phyloP scores from a whole-genome alignment of 2,113 vertebrate genomes.

The Dinomys branickii region DNA sequence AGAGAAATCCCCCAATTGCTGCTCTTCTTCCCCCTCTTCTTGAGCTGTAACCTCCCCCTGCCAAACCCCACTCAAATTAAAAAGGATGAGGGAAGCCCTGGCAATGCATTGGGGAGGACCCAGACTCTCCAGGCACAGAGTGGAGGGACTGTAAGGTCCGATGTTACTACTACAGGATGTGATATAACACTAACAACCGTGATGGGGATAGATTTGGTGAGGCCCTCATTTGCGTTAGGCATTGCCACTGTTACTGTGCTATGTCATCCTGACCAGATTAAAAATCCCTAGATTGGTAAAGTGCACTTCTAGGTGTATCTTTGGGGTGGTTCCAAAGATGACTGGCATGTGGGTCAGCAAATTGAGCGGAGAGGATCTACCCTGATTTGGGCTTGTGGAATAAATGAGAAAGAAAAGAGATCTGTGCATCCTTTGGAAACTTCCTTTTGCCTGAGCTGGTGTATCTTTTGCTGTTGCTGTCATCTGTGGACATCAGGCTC shows the following conservation, averaged over 20 bases:
- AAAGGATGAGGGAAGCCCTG: background rate
- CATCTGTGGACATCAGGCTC: background rate
- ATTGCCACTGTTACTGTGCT: background rate
- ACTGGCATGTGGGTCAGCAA: background rate
- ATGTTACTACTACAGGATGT: background rate
- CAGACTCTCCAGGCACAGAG: background rate
- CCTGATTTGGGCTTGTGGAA: background rate
- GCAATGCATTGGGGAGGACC: background rate
- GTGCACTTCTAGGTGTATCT: background rate
- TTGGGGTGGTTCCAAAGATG: background rate
- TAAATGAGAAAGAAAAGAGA: background rate
- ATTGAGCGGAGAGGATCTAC: background rate
- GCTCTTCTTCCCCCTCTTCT: background rate
- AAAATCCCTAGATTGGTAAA: background rate
- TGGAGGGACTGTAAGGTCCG: background rate
- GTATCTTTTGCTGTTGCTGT: background rate
- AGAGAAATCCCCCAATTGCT: background rate
- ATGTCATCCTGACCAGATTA: background rate
- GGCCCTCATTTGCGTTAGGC: background rate
- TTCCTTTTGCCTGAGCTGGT: background rate
- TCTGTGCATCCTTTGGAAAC: background rate
- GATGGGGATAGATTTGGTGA: background rate
- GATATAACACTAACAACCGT: background rate
- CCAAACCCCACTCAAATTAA: background rate
- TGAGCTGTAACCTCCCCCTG: background rate